Evolutionary conservation across 2,888 invertebrate species (phyloP).

Genomic region (Brenthis ino): DNA sequence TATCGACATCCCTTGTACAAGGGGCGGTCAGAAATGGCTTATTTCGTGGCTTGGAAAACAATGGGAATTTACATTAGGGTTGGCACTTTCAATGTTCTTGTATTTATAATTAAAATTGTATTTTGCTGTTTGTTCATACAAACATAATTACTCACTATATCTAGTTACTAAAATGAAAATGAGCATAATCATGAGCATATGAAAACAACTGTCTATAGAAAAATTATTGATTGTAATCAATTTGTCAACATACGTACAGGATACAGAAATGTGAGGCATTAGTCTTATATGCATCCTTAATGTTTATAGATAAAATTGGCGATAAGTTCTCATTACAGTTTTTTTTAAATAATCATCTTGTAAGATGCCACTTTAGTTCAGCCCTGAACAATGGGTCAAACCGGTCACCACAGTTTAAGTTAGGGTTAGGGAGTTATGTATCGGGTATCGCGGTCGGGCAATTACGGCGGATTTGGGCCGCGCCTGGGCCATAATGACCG

Average conservation of each 20-base stretch:
- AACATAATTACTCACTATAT: no score
- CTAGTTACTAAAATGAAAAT: no score
- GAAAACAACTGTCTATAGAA: no score
- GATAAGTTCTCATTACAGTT: background rate
- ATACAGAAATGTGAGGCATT: no score
- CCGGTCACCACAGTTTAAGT: constrained; percentile 55
- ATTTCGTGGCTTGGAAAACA: constrained; percentile 68
- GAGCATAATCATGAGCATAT: no score
- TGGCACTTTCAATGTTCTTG: background rate
- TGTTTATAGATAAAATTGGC: background rate
- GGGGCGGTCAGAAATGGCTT: constrained; percentile 58
- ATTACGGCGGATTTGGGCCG: constrained; percentile 55
- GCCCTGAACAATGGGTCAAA: constrained; percentile 60
- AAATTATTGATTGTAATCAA: no score
- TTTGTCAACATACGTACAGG: no score
- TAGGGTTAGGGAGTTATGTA: constrained; percentile 63
- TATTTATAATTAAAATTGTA: background rate
- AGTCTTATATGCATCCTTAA: no score
- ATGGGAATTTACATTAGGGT: constrained; percentile 45
- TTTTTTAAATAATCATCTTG: background rate
- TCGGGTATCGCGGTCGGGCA: constrained; percentile 55
- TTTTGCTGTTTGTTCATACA: background rate
- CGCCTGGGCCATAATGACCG: constrained; percentile 44
- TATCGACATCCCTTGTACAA: constrained; percentile 53
- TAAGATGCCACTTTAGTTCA: constrained; percentile 38